Base-by-base conservation (phyloP, 2,797 vertebrate genomes). In the Strix occidentalis region DNA sequence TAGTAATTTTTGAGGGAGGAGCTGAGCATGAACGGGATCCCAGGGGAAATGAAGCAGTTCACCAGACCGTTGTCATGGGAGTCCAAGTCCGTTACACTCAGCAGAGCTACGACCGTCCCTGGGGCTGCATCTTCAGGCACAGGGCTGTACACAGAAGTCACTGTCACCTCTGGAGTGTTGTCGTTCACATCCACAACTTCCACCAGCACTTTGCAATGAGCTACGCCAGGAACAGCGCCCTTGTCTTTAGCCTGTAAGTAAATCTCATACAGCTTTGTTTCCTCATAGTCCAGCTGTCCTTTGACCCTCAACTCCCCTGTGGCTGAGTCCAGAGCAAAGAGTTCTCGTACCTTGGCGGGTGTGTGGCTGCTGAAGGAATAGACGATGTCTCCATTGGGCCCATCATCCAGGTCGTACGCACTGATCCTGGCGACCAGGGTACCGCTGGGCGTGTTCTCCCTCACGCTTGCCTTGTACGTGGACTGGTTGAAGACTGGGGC, bases 1-100 rank as follows among this genome's bases (percentile, higher is more conserved):
- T 98, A 98, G 91, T 98, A 98, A 87, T 98, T 98, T 93, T 98
- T 98, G 77, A 98, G 97, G 20, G 98, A 98, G 45, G 98, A 98
- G 70, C 97, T 98, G 12, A 98, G 97, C 82, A 96, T 97, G 88
- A 98, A 98, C 0, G 98, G 98, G 35, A 98, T 97, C 39, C 96
- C 97, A 10, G 97, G 66, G 6, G 98, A 96, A 57, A 98, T 84
- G 33, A 97, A 96, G 17, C 98, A 98, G 28, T 90, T 97, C 51
- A 98, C 97, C 72, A 97, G 91, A 61, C 98, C 98, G 0, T 98
- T 98, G 45, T 98, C 98, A 10, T 97, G 97, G 14, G 98, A 97
- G 82, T 98, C 98, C 89, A 93, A 96, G 80, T 98, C 98, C 0
- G 93, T 98, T 56, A 98, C 98, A 26, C 98, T 98, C 72, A 98